Evolutionary conservation across 1,140 invertebrate genomes (phyloP), one percentile per base, ranked within the genome.

Genomic region (Aradophagus sp.): DNA sequence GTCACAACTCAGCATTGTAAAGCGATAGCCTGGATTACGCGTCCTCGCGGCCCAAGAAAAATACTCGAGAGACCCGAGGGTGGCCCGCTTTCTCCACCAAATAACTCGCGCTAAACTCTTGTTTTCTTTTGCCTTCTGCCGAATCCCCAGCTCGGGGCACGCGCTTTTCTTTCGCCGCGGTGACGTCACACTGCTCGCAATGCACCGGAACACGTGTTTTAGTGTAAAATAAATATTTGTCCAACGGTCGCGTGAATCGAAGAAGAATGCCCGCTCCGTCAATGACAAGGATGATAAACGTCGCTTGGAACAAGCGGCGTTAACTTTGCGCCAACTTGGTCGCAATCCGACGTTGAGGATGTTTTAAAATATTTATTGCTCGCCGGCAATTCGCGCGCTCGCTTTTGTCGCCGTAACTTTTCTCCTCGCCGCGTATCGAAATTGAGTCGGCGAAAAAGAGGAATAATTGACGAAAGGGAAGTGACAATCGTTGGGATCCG

Each of bases 21-120:
- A 74, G 63, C 58, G 77, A 78, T 77, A 77, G 62, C 66, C 73
- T 67, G 77, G 75, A 78, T 78, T 78, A 78, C 75, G 73, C 73
- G 75, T 72, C 55, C 61, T 74, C 53, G 70, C n/a, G n/a, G n/a
- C n/a, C n/a, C 70, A 69, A 74, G 72, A 74, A 72, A 77, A 77
- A 74, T 73, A 77, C 55, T 62, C 44, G 12, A 45, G n/a, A n/a
- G n/a, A n/a, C n/a, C n/a, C n/a, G n/a, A n/a, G n/a, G n/a, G 15
- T 12, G 13, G 20, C 47, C 38, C 20, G 8, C 15, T 52, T 63
- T n/a, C 29, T 50, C 29, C 7, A 16, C n/a, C 20, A 11, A 41
- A 52, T 62, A 44, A 44, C 19, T 36, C 38, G 20, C 41, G 15
- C n/a, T 47, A n/a, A 7, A 12, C 34, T 39, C n/a, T 34, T 45